phyloP scores from a whole-genome alignment of 2,888 invertebrate genomes.

The Agonopterix subpropinquella region DNA sequence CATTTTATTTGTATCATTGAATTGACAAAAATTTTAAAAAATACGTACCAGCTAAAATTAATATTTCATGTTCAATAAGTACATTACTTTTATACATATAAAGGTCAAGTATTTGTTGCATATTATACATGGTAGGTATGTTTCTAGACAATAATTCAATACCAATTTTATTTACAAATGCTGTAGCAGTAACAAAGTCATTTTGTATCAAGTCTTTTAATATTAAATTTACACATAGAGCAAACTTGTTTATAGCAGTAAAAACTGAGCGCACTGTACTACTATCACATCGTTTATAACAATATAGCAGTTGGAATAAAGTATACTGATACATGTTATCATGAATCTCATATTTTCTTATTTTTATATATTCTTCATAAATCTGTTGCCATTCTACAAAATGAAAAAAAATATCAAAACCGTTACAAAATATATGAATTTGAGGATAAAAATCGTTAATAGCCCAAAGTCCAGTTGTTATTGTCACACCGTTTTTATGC shows the following conservation, averaged over 20 bases:
- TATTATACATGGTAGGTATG: too few species aligned
- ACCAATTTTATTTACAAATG: too few species aligned
- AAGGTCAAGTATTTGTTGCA: too few species aligned
- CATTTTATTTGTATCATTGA: too few species aligned
- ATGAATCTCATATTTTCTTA: not conserved
- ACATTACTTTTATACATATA: too few species aligned
- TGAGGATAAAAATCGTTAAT: constrained; percentile 20
- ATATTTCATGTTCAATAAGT: too few species aligned
- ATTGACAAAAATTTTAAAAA: too few species aligned
- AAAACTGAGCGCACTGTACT: not conserved
- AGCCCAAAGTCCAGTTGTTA: constrained; percentile 19
- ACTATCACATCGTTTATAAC: not conserved
- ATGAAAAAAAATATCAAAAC: not conserved
- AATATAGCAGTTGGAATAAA: not conserved
- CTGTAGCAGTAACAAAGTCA: too few species aligned
- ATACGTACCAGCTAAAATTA: too few species aligned
- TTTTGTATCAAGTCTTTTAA: not conserved
- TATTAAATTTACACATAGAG: not conserved
- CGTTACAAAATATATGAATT: constrained; percentile 17
- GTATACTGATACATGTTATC: not conserved
- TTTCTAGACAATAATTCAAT: too few species aligned
- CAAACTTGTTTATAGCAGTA: not conserved
- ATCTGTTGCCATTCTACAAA: not conserved
- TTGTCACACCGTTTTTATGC: constrained; percentile 20
- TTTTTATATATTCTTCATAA: not conserved